Base-by-base conservation (phyloP, 1,140 invertebrate species). In the Cyphomyrmex costatus region DNA sequence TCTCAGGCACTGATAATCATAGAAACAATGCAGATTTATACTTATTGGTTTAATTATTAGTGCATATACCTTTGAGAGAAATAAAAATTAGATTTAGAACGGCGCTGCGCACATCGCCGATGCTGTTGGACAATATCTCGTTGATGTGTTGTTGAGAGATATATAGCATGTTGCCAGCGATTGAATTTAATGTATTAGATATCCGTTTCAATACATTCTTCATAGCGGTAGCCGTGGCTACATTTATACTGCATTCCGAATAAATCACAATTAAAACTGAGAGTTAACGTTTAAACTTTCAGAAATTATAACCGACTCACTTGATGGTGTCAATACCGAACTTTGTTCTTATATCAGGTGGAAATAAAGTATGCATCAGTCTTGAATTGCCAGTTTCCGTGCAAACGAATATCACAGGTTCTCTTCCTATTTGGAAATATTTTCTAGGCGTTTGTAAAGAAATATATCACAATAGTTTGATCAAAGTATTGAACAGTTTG, bases 71-170 rank as follows among this genome's bases (percentile, higher is more conserved):
- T 96, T 96, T 97, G 36, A 97, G 92, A 60, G 96, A 96, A 76
- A 96, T 96, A 94, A 97, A 97, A 93, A 97, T 96, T 65, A 97
- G 94, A 94, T 97, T 97, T 84, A 97, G 96, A 30, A 97, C 92
- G 0, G 97, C 96, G 92, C 96, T 97, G 92, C 97, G 94, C 70
- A 97, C 96, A 93, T 98, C 97, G 1, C 97, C 97, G 61, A 96
- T 96, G 56, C 96, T 96, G 24, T 97, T 96, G 56, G 96, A 96
- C 19, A 97, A 94, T 86, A 97, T 96, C 83, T 97, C 96, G 42
- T 97, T 96, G 65, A 97, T 95, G 53, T 96, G 93, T 73, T 95
- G 92, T 68, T 95, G 87, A 10, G 96, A 95, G 19, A 97, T 96
- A 27, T 94, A 89, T 46, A 95, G 46, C 86, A 96, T 96, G 80